Evolutionary conservation across 2,888 invertebrate genomes (phyloP).

Genomic region (Lasius platythorax): DNA sequence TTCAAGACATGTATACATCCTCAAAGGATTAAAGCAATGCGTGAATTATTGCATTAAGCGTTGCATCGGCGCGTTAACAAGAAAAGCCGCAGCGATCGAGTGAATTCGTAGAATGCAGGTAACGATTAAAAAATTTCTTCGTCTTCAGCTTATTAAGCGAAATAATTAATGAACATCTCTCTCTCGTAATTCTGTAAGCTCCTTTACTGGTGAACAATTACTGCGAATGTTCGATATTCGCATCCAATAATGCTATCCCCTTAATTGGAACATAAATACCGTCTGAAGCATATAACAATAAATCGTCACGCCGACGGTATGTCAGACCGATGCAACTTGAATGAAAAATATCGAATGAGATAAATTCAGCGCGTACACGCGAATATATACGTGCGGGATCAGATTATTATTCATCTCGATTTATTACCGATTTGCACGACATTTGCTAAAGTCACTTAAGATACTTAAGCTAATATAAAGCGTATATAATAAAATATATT

Average conservation of each 20-base stretch:
- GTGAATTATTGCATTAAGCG: constrained; percentile 34
- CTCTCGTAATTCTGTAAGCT: too few species aligned
- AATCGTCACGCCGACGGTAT: background rate
- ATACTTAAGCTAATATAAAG: constrained; percentile 3
- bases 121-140: constrained; percentile 6
- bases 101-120: constrained; percentile 3
- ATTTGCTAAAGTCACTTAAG: background rate
- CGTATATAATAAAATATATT: background rate
- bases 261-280: constrained; percentile 11
- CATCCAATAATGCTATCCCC: background rate
- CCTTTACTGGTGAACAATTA: background rate
- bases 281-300: background rate
- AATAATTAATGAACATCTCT: constrained; percentile 1
- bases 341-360: background rate
- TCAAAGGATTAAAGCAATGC: constrained; percentile 7
- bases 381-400: background rate
- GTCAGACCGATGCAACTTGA: background rate
- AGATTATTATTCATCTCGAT: constrained; percentile 1
- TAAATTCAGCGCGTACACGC: constrained; percentile 25
- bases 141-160: constrained; percentile 17
- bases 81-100: constrained; percentile 12
- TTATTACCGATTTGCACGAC: constrained; percentile 26
- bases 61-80: constrained; percentile 30
- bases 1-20: constrained; percentile 6
- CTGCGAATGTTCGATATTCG: constrained; percentile 30